Conservation (phyloP, 2,888 invertebrate genomes). For the Ormyrus rosae region DNA sequence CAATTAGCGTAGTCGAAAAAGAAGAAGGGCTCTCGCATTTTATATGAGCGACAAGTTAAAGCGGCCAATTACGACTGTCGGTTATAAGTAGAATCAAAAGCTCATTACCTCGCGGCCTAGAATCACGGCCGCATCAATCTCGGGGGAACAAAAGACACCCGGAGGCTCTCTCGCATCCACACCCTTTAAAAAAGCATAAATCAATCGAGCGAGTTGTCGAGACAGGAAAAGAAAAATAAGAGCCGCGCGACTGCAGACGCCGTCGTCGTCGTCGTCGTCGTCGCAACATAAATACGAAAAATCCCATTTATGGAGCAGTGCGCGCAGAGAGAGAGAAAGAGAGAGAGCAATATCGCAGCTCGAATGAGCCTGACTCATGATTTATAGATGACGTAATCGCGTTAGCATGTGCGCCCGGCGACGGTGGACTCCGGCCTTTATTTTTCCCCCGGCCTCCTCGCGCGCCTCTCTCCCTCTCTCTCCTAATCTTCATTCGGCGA, state of each 20-base stretch:
- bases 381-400: constrained; percentile 54
- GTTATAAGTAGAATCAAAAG: background rate
- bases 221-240: too few species aligned
- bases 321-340: background rate
- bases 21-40: too few species aligned
- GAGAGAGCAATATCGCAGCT: constrained; percentile 16
- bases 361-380: constrained; percentile 48
- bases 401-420: constrained; percentile 17
- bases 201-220: background rate
- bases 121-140: background rate
- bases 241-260: too few species aligned
- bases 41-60: too few species aligned
- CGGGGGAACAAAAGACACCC: constrained; percentile 1
- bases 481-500: constrained; percentile 41
- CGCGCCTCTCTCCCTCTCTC: background rate
- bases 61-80: too few species aligned
- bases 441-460: background rate
- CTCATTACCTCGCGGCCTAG: background rate
- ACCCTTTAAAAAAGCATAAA: background rate
- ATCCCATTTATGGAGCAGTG: constrained; percentile 36
- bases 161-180: background rate
- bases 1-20: too few species aligned
- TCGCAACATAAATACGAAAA: constrained; percentile 35
- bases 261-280: background rate
- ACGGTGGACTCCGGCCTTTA: constrained; percentile 2